Percentiles rank a stretch among this genome's conserved stretches.
These are phyloP conservation scores for Meiosimyza platycephala DNA, from an alignment of 2,888 invertebrate species.

Conservation along the genomic window DNA sequence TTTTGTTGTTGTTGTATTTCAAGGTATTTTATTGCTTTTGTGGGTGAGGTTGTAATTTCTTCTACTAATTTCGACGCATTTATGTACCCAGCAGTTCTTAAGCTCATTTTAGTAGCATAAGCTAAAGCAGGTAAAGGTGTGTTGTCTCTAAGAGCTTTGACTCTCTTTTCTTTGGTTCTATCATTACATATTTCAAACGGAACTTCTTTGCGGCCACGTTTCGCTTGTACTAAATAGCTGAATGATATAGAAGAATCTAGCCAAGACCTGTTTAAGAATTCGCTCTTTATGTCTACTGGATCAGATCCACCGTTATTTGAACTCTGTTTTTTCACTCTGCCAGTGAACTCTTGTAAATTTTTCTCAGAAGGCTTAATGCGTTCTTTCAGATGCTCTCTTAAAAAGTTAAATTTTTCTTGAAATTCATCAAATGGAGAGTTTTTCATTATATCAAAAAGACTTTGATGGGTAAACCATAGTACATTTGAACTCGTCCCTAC, in stretches of 20 bases:
- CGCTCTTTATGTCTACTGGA: too few relatives aligned
- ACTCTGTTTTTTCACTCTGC: too few relatives aligned
- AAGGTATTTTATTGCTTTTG: slow-evolving; percentile 26
- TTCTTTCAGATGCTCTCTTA: too few relatives aligned
- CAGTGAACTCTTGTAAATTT: too few relatives aligned
- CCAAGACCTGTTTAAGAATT: too few relatives aligned
- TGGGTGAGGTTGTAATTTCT: slow-evolving; percentile 26
- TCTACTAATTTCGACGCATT: slow-evolving; percentile 35
- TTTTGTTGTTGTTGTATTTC: slow-evolving; percentile 13
- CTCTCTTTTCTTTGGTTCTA: slow-evolving; percentile 25
- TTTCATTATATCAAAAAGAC: too few relatives aligned
- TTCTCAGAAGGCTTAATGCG: too few relatives aligned
- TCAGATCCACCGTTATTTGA: too few relatives aligned
- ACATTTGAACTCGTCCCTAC: too few relatives aligned
- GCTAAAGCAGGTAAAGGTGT: slow-evolving; percentile 21
- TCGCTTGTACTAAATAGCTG: not conserved
- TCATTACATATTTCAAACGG: slow-evolving; percentile 25
- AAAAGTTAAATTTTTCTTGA: too few relatives aligned
- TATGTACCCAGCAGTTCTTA: slow-evolving; percentile 37
- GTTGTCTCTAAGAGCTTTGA: slow-evolving; percentile 8
- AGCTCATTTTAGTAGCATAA: slow-evolving; percentile 38
- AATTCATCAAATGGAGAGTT: too few relatives aligned
- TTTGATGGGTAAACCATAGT: too few relatives aligned
- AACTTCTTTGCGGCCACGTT: slow-evolving; percentile 33
- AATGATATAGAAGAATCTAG: slow-evolving; percentile 22